These are phyloP conservation scores for Cossypha polioptera DNA, from an alignment of 2,797 vertebrate genomes.

Conservation along the genomic window DNA sequence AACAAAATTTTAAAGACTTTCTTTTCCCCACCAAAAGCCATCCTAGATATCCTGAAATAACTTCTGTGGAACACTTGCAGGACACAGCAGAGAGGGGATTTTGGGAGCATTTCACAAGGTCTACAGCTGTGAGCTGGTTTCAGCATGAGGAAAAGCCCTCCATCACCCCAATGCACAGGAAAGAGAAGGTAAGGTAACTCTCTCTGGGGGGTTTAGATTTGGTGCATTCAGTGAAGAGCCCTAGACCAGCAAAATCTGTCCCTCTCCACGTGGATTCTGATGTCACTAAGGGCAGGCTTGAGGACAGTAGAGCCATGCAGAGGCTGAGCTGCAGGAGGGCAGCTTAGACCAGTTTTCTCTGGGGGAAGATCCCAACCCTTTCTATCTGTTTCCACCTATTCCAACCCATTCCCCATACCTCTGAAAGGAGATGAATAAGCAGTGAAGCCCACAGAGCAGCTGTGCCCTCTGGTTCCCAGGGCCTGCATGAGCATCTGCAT, in stretches of 20 bases:
- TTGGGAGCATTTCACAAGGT: background rate
- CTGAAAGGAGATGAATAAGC: background rate
- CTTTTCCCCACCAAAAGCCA: background rate
- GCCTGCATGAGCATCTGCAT: background rate
- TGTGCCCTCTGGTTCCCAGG: background rate
- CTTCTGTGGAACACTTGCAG: background rate
- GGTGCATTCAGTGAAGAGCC: background rate
- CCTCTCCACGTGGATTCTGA: rapidly evolving
- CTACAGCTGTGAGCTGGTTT: background rate
- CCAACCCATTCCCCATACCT: background rate
- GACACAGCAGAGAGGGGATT: background rate
- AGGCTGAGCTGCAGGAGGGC: background rate
- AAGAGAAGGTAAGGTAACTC: constrained; percentile 71
- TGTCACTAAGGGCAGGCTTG: background rate
- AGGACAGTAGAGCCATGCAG: background rate
- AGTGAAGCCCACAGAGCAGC: background rate
- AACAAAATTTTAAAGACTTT: background rate
- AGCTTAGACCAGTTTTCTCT: background rate
- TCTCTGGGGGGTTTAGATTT: background rate
- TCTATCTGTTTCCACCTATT: background rate
- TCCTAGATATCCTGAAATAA: background rate
- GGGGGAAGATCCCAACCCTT: background rate
- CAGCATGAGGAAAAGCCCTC: constrained; percentile 78
- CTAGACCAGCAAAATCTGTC: background rate
- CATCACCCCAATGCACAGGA: constrained; percentile 32